Evolutionary conservation across 2,888 invertebrate genomes (phyloP).

Genomic region (Gastrophysa polygoni): DNA sequence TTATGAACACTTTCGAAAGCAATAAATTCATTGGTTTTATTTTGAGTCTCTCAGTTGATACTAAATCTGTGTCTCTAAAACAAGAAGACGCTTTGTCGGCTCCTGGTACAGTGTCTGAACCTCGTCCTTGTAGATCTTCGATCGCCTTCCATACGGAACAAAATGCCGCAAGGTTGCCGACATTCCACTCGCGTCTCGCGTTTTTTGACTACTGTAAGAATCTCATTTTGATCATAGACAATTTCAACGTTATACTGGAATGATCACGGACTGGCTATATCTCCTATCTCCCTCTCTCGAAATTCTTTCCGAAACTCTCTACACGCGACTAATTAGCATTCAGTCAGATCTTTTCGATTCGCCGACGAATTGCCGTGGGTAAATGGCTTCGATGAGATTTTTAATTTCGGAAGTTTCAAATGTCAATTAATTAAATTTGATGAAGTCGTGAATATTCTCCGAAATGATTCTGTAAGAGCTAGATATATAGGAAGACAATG

Average conservation of each 20-base stretch:
- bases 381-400: conserved; percentile 9
- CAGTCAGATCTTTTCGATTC: conserved; percentile 4
- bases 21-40: conserved; percentile 58
- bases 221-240: conserved; percentile 52
- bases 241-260: conserved; percentile 38
- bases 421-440: background rate
- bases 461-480: background rate
- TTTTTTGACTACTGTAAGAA: conserved; percentile 59
- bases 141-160: conserved; percentile 41
- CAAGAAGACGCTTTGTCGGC: conserved; percentile 55
- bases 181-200: conserved; percentile 51
- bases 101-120: conserved; percentile 40
- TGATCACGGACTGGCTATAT: background rate
- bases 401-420: conserved; percentile 10
- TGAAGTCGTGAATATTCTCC: background rate
- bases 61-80: conserved; percentile 57
- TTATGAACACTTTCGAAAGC: conserved; percentile 57
- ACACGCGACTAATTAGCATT: conserved; percentile 27
- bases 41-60: conserved; percentile 55
- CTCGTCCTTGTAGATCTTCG: conserved; percentile 33
- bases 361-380: background rate
- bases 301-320: conserved; percentile 19
- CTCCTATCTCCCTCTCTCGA: conserved; percentile 3
- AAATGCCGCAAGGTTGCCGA: conserved; percentile 39
- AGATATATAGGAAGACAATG: no score